Conservation (phyloP, 2,888 invertebrate species). For the Melieria picta region DNA sequence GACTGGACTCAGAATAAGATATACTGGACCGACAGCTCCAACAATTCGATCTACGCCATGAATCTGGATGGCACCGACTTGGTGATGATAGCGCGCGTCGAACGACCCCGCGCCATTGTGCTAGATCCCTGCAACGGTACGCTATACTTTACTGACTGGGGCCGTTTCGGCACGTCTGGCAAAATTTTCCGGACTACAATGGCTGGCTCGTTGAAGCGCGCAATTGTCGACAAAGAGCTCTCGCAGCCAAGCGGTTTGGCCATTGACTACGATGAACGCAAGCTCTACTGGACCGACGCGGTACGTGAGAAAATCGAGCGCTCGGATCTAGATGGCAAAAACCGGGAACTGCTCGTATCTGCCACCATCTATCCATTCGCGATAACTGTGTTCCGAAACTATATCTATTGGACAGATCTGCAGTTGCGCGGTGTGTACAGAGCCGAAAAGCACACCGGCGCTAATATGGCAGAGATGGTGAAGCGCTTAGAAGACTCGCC, state of each 20-base stretch:
- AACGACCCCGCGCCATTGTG: slow-evolving; percentile 93
- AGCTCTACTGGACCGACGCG: slow-evolving; percentile 97
- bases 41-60: slow-evolving; percentile 95
- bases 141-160: slow-evolving; percentile 96
- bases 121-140: slow-evolving; percentile 97
- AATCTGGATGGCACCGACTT: slow-evolving; percentile 87
- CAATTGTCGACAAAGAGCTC: slow-evolving; percentile 88
- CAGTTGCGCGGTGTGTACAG: slow-evolving; percentile 93
- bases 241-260: slow-evolving; percentile 96
- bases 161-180: slow-evolving; percentile 89
- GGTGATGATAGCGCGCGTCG: slow-evolving; percentile 92
- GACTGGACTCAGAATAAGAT: slow-evolving; percentile 98
- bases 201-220: slow-evolving; percentile 91
- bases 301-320: slow-evolving; percentile 95
- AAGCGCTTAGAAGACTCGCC: slow-evolving; percentile 93
- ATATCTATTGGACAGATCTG: slow-evolving; percentile 97
- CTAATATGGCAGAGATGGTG: slow-evolving; percentile 92
- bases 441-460: slow-evolving; percentile 97
- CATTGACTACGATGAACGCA: slow-evolving; percentile 92
- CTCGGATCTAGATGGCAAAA: slow-evolving; percentile 85
- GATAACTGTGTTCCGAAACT: slow-evolving; percentile 87
- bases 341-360: slow-evolving; percentile 84
- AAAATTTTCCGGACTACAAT: slow-evolving; percentile 95
- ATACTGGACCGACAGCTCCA: slow-evolving; percentile 97
- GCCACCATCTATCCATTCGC: slow-evolving; percentile 97